Evolutionary conservation across 1,140 invertebrate genomes (phyloP).

Genomic region (Amphibalanus amphitrite): DNA sequence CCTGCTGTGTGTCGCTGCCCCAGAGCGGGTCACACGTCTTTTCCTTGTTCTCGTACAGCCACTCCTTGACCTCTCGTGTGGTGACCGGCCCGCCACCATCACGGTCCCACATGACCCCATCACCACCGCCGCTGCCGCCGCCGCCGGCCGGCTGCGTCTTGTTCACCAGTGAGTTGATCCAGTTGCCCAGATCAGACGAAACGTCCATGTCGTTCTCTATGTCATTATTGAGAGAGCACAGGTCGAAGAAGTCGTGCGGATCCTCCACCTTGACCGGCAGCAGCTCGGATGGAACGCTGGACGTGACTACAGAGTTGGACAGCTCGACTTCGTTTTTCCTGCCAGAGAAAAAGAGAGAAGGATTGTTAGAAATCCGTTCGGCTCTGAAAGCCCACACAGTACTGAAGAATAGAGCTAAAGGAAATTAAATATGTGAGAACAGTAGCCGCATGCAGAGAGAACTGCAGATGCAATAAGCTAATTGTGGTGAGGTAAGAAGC

Average conservation of each 20-base stretch:
- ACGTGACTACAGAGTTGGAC: not conserved
- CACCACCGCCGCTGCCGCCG: no score
- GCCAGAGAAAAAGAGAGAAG: not conserved
- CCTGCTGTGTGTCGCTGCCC: slow-evolving; percentile 3
- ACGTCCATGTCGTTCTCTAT: slow-evolving; percentile 1
- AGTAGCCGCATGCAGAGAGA: no score
- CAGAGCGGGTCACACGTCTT: slow-evolving; percentile 1
- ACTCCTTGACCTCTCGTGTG: not conserved
- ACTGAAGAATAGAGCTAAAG: no score
- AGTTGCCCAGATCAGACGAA: not conserved
- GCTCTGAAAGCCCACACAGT: no score
- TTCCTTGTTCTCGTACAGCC: slow-evolving; percentile 1
- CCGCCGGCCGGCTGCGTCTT: not conserved
- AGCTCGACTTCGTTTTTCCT: slow-evolving; percentile 3
- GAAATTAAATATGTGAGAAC: no score
- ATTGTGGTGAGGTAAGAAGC: no score
- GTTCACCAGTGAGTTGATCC: slow-evolving; percentile 2
- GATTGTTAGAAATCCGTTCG: no score
- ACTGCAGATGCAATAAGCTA: no score
- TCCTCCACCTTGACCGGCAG: not conserved
- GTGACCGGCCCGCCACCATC: not conserved
- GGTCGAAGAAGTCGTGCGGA: not conserved
- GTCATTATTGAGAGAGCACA: not conserved
- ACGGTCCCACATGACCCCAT: not conserved
- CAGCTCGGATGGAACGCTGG: not conserved